Percentiles rank a stretch among this genome's conserved stretches.
These are phyloP conservation scores for Riparia riparia DNA, from an alignment of 2,113 vertebrate species.

Conservation along the genomic window DNA sequence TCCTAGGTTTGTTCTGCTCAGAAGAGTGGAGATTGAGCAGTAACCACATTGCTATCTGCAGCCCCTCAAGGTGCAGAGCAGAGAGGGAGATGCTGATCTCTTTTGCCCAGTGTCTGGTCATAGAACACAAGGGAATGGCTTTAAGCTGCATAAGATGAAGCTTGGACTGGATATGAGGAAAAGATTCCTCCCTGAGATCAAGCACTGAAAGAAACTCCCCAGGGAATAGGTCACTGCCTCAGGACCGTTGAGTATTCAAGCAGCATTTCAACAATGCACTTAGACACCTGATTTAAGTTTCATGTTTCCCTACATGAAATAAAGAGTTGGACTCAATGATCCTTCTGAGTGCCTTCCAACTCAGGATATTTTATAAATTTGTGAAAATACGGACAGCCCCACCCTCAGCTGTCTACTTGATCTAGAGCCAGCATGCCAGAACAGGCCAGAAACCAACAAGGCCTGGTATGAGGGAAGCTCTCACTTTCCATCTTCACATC, in stretches of 20 bases:
- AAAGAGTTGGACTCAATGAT: not conserved
- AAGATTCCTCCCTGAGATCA: not conserved
- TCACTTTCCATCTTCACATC: not conserved
- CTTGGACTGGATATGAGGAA: not conserved
- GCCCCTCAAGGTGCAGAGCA: rapidly evolving
- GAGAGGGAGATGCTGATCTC: not conserved
- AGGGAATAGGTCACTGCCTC: rapidly evolving
- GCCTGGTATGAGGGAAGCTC: not conserved
- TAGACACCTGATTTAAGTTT: not conserved
- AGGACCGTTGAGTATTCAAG: not conserved
- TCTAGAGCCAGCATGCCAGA: not conserved
- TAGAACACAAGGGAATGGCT: not conserved
- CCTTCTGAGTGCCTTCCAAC: not conserved
- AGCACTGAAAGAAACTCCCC: not conserved
- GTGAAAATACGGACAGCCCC: not conserved
- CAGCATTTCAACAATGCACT: not conserved
- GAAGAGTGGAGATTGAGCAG: not conserved
- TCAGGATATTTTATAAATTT: not conserved
- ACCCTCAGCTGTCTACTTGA: not conserved
- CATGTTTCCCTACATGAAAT: not conserved
- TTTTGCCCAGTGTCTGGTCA: not conserved
- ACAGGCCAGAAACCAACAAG: not conserved
- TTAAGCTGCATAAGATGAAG: not conserved
- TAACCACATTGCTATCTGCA: not conserved
- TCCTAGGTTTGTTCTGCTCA: not conserved